Base-by-base conservation (phyloP, 2,888 invertebrate species). In the Drosophila falleni region DNA sequence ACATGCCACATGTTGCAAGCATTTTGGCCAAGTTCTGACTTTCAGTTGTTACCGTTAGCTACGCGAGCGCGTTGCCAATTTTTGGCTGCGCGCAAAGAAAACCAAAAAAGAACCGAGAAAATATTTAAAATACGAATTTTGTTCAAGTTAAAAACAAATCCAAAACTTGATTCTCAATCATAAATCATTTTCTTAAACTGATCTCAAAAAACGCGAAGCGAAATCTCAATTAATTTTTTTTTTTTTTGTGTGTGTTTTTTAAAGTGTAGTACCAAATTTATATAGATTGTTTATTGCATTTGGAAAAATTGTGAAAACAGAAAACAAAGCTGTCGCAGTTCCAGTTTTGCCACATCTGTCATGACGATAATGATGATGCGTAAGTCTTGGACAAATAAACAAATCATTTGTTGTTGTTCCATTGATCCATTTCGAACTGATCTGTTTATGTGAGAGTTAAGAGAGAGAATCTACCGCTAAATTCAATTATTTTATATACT, bases 21-120 rank as follows among this genome's bases (percentile, higher is more conserved):
- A 16, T 47, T 72, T 53, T 53, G 51, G 37, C 51, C 26, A 37
- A 35, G 51, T 39, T 53, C 26, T 23, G 8, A 13, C 69, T 41
- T 63, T 84, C 80, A 87, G 87, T 84, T 87, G 69, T 71, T 84
- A 82, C 78, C 87, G 82, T 85, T 87, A 82, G 85, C 85, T 66
- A 53, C 51, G 72, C 72, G 80, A 78, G 74, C 72, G 80, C 85
- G 82, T 75, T 71, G 67, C 71, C 64, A 56, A 41, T 47, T 26
- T 26, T 16, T 49, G 78, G 71, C 63, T 51, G 59, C 64, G 77
- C 79, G 79, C 75, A 71, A 47, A 42, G 51, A 67, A 71, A 63
- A 39, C 1, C 1, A 31, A 9, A 50, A 23, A 42, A 29, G 35
- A 35, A 9, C 11, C 11, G 23, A 50, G 16, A 47, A 42, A 6